phyloP scores from a whole-genome alignment of 2,797 vertebrate species.

The Pogoniulus pusillus region DNA sequence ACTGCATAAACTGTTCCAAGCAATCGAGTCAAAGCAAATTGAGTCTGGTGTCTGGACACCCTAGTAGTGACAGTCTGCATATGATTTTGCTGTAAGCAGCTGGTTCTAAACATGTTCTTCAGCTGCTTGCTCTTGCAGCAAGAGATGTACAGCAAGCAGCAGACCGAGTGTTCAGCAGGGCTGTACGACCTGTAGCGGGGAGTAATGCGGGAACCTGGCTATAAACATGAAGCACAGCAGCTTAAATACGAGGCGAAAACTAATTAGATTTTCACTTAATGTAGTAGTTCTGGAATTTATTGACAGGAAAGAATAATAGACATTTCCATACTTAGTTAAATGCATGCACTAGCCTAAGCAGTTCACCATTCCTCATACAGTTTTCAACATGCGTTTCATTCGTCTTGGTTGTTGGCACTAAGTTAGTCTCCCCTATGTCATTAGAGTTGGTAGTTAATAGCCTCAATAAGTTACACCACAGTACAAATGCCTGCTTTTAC shows the following conservation, averaged over 20 bases:
- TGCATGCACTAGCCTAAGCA: not conserved
- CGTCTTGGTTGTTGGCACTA: not conserved
- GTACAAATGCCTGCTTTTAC: not conserved
- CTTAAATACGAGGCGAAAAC: not conserved
- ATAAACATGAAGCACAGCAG: not conserved
- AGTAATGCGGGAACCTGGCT: not conserved
- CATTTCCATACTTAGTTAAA: not conserved
- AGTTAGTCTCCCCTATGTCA: not conserved
- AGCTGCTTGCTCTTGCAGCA: not conserved
- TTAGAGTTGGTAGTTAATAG: not conserved
- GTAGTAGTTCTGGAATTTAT: not conserved
- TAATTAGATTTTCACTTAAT: not conserved
- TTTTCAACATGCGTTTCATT: not conserved
- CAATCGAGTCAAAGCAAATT: not conserved
- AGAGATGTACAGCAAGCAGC: not conserved
- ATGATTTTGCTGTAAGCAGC: not conserved
- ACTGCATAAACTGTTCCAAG: not conserved
- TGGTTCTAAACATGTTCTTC: not conserved
- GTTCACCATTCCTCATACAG: not conserved
- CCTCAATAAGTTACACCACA: not conserved
- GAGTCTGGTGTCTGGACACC: not conserved
- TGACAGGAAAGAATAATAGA: not conserved
- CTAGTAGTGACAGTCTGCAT: not conserved
- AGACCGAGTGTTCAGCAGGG: not conserved
- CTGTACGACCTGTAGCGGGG: not conserved